phyloP scores from a whole-genome alignment of 2,888 invertebrate species.

The Mantis religiosa region DNA sequence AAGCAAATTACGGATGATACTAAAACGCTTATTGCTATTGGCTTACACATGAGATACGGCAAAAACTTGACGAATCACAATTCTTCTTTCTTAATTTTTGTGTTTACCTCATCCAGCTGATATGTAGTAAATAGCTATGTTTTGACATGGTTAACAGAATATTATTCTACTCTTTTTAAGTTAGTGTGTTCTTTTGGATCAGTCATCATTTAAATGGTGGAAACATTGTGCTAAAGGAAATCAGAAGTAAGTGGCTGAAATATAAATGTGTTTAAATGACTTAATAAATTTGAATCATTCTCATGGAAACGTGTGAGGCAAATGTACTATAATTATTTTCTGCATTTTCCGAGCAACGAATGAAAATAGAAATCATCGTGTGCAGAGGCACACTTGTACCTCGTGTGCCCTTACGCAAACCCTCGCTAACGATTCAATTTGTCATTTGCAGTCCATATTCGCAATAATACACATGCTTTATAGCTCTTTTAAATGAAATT shows the following conservation, averaged over 20 bases:
- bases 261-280: background rate
- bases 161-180: background rate
- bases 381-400: no score
- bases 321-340: background rate
- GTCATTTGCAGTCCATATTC: no score
- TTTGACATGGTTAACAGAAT: background rate
- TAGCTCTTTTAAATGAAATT: no score
- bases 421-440: no score
- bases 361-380: no score
- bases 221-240: background rate
- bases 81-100: background rate
- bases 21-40: background rate
- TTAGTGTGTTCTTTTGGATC: background rate
- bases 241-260: background rate
- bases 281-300: no score
- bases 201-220: background rate
- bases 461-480: no score
- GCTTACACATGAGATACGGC: background rate
- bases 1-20: background rate
- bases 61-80: background rate
- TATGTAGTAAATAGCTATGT: background rate
- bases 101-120: background rate
- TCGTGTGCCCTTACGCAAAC: no score
- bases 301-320: background rate
- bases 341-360: background rate